A percentile compares a stretch with the other conserved stretches of the same genome.
Evolutionary conservation across 2,888 invertebrate genomes (phyloP).

Genomic region (Acrobasis suavella): DNA sequence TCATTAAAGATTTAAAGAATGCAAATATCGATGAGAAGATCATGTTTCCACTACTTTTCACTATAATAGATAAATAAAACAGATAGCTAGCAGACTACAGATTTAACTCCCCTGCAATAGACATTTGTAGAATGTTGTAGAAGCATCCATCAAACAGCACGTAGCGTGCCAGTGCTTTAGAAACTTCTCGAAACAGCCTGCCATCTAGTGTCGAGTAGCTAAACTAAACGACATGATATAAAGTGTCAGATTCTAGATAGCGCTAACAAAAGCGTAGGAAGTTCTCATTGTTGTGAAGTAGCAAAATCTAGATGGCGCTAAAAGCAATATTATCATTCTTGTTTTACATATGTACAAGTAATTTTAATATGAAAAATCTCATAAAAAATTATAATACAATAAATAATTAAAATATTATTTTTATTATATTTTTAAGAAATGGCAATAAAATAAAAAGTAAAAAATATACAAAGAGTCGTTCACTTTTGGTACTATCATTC

Average conservation of each 20-base stretch:
- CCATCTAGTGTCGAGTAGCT: slow-evolving; percentile 50
- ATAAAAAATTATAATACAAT: too few species aligned
- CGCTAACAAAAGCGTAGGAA: neutral
- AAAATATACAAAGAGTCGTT: neutral
- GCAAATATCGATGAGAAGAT: too few species aligned
- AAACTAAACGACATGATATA: slow-evolving; percentile 8
- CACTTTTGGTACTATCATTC: neutral
- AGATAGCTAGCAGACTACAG: slow-evolving; percentile 22
- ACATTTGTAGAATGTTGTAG: slow-evolving; percentile 32
- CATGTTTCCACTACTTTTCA: too few species aligned
- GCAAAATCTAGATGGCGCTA: neutral
- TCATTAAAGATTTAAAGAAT: too few species aligned
- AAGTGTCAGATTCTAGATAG: slow-evolving; percentile 6
- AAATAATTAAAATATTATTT: neutral
- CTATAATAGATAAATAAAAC: too few species aligned
- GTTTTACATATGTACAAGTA: neutral
- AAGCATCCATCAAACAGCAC: neutral
- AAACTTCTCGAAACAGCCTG: slow-evolving; percentile 14
- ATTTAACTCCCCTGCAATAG: slow-evolving; percentile 29
- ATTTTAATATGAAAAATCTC: too few species aligned
- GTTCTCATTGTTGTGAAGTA: neutral
- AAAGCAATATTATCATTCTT: neutral
- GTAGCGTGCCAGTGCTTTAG: slow-evolving; percentile 29
- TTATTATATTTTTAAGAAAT: neutral
- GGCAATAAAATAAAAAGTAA: neutral